Evolutionary conservation across 1,140 invertebrate genomes (phyloP).

Genomic region (Archegozetes longisetosus): DNA sequence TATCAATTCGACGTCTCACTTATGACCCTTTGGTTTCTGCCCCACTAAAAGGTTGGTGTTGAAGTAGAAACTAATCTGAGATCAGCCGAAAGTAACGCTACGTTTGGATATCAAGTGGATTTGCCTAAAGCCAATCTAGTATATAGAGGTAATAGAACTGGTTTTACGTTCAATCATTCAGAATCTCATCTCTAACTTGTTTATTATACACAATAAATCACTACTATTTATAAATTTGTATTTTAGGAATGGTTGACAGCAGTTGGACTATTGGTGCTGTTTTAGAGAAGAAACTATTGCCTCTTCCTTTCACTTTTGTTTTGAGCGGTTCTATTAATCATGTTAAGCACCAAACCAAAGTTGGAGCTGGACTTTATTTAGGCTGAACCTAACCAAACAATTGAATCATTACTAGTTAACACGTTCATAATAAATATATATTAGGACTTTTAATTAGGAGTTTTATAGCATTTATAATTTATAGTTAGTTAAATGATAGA

Average conservation of each 20-base stretch:
- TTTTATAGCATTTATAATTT: too few species aligned
- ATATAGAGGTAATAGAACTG: slow-evolving; percentile 55
- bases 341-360: slow-evolving; percentile 35
- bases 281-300: slow-evolving; percentile 78
- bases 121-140: slow-evolving; percentile 84
- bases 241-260: slow-evolving; percentile 69
- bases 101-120: slow-evolving; percentile 89
- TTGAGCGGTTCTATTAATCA: slow-evolving; percentile 87
- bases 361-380: slow-evolving; percentile 12
- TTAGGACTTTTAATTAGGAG: too few species aligned
- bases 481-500: too few species aligned
- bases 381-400: too few species aligned
- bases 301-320: slow-evolving; percentile 81
- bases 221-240: slow-evolving; percentile 21
- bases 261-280: slow-evolving; percentile 90
- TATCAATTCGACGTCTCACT: neutral
- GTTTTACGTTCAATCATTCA: too few species aligned
- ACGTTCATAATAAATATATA: too few species aligned
- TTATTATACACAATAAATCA: too few species aligned
- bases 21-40: too few species aligned
- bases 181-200: too few species aligned
- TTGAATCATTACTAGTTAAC: too few species aligned
- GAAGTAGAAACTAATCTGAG: slow-evolving; percentile 55
- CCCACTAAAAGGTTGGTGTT: slow-evolving; percentile 45
- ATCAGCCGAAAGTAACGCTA: slow-evolving; percentile 76